phyloP scores from a whole-genome alignment of 2,113 vertebrate genomes.

The Equus quagga region DNA sequence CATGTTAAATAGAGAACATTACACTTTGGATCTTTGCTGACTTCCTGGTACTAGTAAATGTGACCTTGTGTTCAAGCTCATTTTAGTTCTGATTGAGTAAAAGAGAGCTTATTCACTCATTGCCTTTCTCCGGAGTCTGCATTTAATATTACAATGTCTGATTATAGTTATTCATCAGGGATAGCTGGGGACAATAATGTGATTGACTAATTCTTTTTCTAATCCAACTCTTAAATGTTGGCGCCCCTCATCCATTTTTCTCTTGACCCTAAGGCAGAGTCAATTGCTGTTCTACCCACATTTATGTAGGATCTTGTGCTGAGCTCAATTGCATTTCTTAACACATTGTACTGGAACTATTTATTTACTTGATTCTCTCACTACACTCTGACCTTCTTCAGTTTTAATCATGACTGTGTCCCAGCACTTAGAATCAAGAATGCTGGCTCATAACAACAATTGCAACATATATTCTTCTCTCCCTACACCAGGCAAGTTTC shows the following conservation, averaged over 20 bases:
- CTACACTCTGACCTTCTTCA: conserved; percentile 18
- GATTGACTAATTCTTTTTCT: conserved; percentile 21
- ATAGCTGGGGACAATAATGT: conserved; percentile 6
- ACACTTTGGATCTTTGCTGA: conserved; percentile 43
- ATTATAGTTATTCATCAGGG: conserved; percentile 51
- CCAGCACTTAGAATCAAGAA: not conserved
- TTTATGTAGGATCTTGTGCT: conserved; percentile 34
- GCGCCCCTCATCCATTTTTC: not conserved
- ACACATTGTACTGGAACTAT: conserved; percentile 2
- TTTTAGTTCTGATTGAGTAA: conserved; percentile 68
- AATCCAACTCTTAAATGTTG: not conserved
- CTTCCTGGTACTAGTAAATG: not conserved
- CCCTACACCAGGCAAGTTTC: not conserved
- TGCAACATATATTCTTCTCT: not conserved
- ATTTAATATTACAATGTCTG: conserved; percentile 60
- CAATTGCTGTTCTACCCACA: conserved; percentile 14
- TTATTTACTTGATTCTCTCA: conserved; percentile 53
- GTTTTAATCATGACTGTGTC: conserved; percentile 42
- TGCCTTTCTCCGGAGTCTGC: conserved; percentile 28
- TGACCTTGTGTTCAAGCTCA: conserved; percentile 61
- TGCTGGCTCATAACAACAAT: not conserved
- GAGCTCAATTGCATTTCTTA: conserved; percentile 59
- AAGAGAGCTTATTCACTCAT: conserved; percentile 53
- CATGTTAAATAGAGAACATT: conserved; percentile 59
- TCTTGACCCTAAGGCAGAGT: conserved; percentile 27